A percentile compares a stretch with the other conserved stretches of the same genome.
These are phyloP conservation scores for Glaucidium brasilianum DNA, from an alignment of 2,113 vertebrate genomes.

Conservation along the genomic window DNA sequence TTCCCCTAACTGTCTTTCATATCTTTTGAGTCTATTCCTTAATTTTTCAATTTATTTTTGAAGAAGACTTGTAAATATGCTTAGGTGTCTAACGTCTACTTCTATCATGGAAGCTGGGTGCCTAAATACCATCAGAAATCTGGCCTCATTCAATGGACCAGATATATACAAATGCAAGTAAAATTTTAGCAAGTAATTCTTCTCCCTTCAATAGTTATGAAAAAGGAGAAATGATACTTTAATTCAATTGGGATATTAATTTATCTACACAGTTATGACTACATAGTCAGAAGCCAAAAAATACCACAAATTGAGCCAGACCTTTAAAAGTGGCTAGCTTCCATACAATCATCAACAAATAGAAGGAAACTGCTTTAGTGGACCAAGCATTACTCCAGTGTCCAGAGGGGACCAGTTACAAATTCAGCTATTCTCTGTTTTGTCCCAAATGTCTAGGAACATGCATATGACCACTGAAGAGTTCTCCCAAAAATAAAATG, in stretches of 20 bases:
- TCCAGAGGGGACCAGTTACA: not conserved
- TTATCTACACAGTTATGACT: not conserved
- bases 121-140: not conserved
- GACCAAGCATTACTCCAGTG: not conserved
- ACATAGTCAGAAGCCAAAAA: not conserved
- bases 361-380: not conserved
- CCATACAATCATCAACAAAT: not conserved
- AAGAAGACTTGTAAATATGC: not conserved
- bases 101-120: not conserved
- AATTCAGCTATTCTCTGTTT: not conserved
- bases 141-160: not conserved
- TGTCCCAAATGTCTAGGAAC: not conserved
- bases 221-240: not conserved
- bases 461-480: not conserved
- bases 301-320: not conserved
- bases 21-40: not conserved
- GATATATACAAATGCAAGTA: not conserved
- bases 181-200: not conserved
- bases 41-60: not conserved
- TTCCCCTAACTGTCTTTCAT: conserved; percentile 20
- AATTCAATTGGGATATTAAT: not conserved
- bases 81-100: not conserved
- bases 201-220: not conserved
- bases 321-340: not conserved
- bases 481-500: not conserved